phyloP scores from a whole-genome alignment of 2,113 vertebrate species.

The Mus musculus region DNA sequence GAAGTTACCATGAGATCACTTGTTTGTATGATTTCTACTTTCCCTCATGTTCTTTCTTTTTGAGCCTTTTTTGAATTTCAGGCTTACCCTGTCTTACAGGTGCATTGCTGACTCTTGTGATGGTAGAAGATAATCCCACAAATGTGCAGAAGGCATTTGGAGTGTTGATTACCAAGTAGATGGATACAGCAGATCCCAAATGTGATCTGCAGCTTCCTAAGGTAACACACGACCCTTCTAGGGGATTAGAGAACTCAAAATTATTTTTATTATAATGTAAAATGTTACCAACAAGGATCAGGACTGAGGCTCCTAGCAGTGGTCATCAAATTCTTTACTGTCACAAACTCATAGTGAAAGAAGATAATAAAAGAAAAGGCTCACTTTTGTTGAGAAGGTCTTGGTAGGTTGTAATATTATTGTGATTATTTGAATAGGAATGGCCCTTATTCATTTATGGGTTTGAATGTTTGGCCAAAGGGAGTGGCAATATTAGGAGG shows the following conservation, averaged over 20 bases:
- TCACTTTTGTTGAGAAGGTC: too few species aligned
- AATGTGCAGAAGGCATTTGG: neutral
- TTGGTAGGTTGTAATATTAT: too few species aligned
- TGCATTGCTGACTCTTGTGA: neutral
- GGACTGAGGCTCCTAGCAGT: too few species aligned
- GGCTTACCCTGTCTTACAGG: neutral
- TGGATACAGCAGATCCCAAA: neutral
- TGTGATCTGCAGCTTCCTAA: neutral
- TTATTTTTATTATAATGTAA: constrained; percentile 35
- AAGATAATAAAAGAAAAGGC: too few species aligned
- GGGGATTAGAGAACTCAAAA: constrained; percentile 3
- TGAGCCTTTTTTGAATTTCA: neutral
- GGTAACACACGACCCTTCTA: neutral
- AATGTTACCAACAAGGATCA: neutral
- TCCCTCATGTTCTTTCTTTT: neutral
- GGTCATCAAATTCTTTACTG: too few species aligned
- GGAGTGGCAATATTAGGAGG: too few species aligned
- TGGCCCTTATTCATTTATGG: too few species aligned
- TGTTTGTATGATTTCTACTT: neutral
- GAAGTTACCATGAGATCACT: neutral
- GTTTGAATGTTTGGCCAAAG: too few species aligned
- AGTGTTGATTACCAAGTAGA: neutral
- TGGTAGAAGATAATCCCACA: constrained; percentile 2
- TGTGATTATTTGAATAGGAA: too few species aligned
- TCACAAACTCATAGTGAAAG: too few species aligned